Conservation (phyloP, 92 coral and sea anemone species). For the Palythoa grandiflora region DNA sequence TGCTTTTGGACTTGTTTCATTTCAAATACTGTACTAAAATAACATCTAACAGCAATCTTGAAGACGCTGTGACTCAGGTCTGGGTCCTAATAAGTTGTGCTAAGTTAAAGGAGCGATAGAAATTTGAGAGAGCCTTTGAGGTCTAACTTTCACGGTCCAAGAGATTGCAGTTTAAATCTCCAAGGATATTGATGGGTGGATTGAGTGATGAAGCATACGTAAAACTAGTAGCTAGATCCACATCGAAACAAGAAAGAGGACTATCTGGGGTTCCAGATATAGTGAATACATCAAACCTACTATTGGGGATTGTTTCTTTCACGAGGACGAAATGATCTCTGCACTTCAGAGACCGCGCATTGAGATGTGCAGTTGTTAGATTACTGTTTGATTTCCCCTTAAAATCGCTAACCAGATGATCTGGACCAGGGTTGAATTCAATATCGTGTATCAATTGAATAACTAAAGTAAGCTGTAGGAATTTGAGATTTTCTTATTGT, state of each 20-base stretch:
- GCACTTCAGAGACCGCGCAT: too few relatives aligned
- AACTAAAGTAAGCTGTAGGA: too few relatives aligned
- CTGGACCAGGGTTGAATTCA: too few relatives aligned
- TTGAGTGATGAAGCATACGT: not conserved
- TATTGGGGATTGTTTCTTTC: too few relatives aligned
- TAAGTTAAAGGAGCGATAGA: slow-evolving; percentile 33
- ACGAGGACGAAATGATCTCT: too few relatives aligned
- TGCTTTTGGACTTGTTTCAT: slow-evolving; percentile 21
- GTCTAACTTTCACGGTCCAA: slow-evolving; percentile 27
- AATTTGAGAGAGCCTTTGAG: slow-evolving; percentile 34
- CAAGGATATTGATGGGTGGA: not conserved
- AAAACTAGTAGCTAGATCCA: not conserved
- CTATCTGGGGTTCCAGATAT: not conserved
- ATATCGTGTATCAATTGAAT: too few relatives aligned
- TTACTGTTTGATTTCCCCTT: too few relatives aligned
- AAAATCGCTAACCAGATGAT: too few relatives aligned
- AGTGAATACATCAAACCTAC: too few relatives aligned
- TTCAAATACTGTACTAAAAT: not conserved
- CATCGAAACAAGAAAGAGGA: not conserved
- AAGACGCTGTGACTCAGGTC: slow-evolving; percentile 45
- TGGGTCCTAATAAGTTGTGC: slow-evolving; percentile 32
- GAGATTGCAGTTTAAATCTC: slow-evolving; percentile 48
- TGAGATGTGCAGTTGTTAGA: too few relatives aligned
- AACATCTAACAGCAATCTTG: slow-evolving; percentile 28
- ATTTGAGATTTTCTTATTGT: too few relatives aligned